These are phyloP conservation scores for Magallana angulata DNA, from an alignment of 1,140 invertebrate species.

Conservation along the genomic window DNA sequence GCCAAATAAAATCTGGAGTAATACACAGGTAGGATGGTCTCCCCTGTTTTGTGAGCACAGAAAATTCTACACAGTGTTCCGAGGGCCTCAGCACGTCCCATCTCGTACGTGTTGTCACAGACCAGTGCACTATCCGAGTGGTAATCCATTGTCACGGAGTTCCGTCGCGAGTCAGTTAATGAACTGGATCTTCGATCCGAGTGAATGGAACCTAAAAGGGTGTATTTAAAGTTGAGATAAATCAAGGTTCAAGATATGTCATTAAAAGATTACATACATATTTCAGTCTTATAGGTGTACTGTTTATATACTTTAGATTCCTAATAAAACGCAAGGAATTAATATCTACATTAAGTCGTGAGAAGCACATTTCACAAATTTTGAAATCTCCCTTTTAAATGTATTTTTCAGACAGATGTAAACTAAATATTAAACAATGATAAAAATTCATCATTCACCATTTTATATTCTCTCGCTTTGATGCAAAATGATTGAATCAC, in stretches of 20 bases:
- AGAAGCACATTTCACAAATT: too few species aligned
- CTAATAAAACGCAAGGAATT: too few species aligned
- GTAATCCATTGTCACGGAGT: slow-evolving; percentile 65
- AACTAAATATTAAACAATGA: too few species aligned
- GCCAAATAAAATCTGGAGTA: slow-evolving; percentile 96
- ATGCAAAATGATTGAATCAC: too few species aligned
- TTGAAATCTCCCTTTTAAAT: too few species aligned
- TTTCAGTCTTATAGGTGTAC: too few species aligned
- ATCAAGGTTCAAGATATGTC: neutral
- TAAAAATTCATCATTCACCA: too few species aligned
- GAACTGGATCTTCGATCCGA: slow-evolving; percentile 70
- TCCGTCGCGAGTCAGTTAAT: slow-evolving; percentile 70
- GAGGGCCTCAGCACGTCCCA: slow-evolving; percentile 95
- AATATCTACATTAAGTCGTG: too few species aligned
- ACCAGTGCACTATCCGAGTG: slow-evolving; percentile 47
- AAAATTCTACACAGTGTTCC: slow-evolving; percentile 96
- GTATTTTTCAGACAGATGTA: too few species aligned
- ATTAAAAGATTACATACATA: too few species aligned
- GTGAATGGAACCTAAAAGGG: slow-evolving; percentile 56
- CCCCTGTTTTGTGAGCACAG: slow-evolving; percentile 96
- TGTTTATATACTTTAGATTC: too few species aligned
- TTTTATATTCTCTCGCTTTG: too few species aligned
- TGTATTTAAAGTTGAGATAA: neutral
- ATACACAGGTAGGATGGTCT: slow-evolving; percentile 96
- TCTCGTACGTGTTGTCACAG: slow-evolving; percentile 76